phyloP scores from a whole-genome alignment of 2,888 invertebrate species.

The Gerosis bhagava region DNA sequence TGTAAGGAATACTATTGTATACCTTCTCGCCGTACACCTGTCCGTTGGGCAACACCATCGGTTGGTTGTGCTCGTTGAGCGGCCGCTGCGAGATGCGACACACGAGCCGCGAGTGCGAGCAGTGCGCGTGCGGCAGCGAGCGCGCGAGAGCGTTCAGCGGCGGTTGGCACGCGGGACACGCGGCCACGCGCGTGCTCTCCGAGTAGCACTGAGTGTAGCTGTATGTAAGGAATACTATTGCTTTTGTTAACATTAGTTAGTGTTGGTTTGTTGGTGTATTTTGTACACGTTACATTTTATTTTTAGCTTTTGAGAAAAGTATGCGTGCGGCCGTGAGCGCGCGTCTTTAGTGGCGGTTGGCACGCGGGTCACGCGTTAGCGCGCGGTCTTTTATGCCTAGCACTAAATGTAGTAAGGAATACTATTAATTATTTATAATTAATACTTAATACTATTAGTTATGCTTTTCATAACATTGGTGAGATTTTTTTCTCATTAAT shows the following conservation, averaged over 20 bases:
- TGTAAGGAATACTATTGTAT: slow-evolving; percentile 39
- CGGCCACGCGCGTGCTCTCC: slow-evolving; percentile 87
- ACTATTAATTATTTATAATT: no score
- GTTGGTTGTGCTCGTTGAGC: slow-evolving; percentile 98
- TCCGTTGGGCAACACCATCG: slow-evolving; percentile 99
- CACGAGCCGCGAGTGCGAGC: slow-evolving; percentile 96
- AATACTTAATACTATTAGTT: no score
- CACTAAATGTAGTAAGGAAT: slow-evolving; percentile 83
- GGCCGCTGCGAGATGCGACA: slow-evolving; percentile 95
- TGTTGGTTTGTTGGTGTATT: slow-evolving; percentile 97
- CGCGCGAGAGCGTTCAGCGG: slow-evolving; percentile 93
- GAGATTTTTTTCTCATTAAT: no score
- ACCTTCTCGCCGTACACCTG: slow-evolving; percentile 97
- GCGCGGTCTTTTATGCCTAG: slow-evolving; percentile 85
- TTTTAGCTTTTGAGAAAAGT: slow-evolving; percentile 97
- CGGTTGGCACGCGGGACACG: slow-evolving; percentile 96
- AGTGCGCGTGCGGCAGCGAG: slow-evolving; percentile 96
- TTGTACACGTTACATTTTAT: slow-evolving; percentile 96
- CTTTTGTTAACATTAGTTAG: slow-evolving; percentile 97
- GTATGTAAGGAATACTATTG: slow-evolving; percentile 35
- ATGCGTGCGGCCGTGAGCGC: slow-evolving; percentile 94
- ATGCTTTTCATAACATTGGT: no score
- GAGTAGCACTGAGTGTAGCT: slow-evolving; percentile 89
- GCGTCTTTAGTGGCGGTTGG: slow-evolving; percentile 93
- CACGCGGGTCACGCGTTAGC: slow-evolving; percentile 97